These are phyloP conservation scores for Oryzias dopingdopingensis DNA, from an alignment of 2,797 vertebrate genomes.

Conservation along the genomic window DNA sequence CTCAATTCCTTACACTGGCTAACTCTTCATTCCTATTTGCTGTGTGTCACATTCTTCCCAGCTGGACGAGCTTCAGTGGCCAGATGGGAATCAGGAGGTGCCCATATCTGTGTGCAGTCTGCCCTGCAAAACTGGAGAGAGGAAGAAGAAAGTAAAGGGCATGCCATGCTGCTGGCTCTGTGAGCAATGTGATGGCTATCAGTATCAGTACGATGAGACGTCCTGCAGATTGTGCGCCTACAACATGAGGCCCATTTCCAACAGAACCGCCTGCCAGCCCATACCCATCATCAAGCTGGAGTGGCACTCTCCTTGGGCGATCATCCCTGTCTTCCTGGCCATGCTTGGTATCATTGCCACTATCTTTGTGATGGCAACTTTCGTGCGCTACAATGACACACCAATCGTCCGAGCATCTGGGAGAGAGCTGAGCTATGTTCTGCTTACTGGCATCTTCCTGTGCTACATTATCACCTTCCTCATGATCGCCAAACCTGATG, in stretches of 20 bases:
- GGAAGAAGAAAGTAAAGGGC: constrained; percentile 97
- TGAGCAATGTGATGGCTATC: constrained; percentile 94
- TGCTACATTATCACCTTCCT: constrained; percentile 99
- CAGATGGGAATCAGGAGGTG: constrained; percentile 83
- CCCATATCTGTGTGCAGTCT: constrained; percentile 92
- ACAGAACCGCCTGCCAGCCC: constrained; percentile 90
- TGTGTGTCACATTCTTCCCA: constrained; percentile 63
- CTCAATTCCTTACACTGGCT: constrained; percentile 22
- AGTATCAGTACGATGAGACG: constrained; percentile 93
- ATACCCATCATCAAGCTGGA: constrained; percentile 98
- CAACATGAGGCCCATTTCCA: constrained; percentile 90
- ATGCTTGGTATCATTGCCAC: constrained; percentile 98
- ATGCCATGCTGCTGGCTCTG: constrained; percentile 98
- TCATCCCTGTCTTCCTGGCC: constrained; percentile 95
- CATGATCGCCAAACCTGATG: constrained; percentile 96
- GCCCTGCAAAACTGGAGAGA: constrained; percentile 91
- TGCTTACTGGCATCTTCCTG: constrained; percentile 95
- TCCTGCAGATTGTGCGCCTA: constrained; percentile 92
- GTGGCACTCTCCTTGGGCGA: constrained; percentile 98
- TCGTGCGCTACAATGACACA: constrained; percentile 95
- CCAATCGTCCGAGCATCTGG: constrained; percentile 97
- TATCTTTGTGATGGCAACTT: constrained; percentile 96
- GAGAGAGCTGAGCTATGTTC: constrained; percentile 95
- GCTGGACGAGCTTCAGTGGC: constrained; percentile 97
- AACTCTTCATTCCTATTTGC: constrained; percentile 18